Base-by-base conservation (phyloP, 2,113 vertebrate species). In the Sciurus niger region DNA sequence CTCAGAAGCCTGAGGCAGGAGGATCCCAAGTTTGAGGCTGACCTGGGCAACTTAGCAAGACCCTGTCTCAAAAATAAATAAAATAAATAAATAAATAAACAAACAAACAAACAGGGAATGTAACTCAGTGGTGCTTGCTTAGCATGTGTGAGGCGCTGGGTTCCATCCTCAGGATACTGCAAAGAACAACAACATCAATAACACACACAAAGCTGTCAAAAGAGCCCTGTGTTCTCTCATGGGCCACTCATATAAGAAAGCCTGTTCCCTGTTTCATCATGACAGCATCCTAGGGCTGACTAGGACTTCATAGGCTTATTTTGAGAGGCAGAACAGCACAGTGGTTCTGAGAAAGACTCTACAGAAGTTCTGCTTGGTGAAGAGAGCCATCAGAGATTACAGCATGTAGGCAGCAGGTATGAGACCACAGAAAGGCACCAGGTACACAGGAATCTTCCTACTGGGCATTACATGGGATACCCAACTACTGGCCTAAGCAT, bases 281-380 rank as follows among this genome's bases (percentile, higher is more conserved):
- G 74, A 67, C 14, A 46, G 6, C 11, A 83, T 40, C 40, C 25
- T 9, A 34, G 16, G n/a, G 88, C 79, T 73, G 70, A 8, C 72
- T 4, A 37, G 78, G 53, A 74, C 94, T 87, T 63, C 4, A 58
- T 8, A 85, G 24, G 30, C 46, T 51, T 46, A 58, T 37, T 60
- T 55, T 51, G 10, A 34, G 68, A 90, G 46, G 10, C 25, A 78
- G 95, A 79, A 37, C 6, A 70, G n/a, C 58, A 30, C 0, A 5
- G 20, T 25, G 2, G 1, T 30, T 67, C 53, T 46, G 65, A 67
- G 63, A 30, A 5, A 0, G 58, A 73, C 34, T 18, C 24, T 37
- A 5, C 0, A 73, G 68, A n/a, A 40, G 94, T 99, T 99, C 99
- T 99, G 98, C 25, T 85, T 79, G 67, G 89, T 0, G 18, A 83